A percentile compares a stretch with the other conserved stretches of the same genome.
phyloP scores from a whole-genome alignment of 2,797 vertebrate genomes.

The Poliocrania exsul region DNA sequence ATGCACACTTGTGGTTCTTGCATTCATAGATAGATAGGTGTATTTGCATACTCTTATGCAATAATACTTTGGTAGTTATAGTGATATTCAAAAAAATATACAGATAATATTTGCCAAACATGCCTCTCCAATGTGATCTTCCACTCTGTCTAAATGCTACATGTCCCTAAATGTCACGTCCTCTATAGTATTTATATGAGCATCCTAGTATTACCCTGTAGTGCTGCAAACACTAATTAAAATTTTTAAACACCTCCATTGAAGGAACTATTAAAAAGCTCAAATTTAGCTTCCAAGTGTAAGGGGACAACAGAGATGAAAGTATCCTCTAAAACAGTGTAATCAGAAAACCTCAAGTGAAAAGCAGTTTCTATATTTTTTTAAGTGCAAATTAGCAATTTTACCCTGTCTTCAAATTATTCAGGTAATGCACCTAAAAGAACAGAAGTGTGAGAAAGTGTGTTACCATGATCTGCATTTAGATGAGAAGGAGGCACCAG shows the following conservation, averaged over 20 bases:
- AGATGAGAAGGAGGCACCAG: constrained; percentile 73
- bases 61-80: neutral
- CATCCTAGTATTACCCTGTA: neutral
- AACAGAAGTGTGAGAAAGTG: neutral
- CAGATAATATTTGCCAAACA: neutral
- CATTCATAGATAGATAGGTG: neutral
- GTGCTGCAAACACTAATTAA: neutral
- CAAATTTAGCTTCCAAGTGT: neutral
- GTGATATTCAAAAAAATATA: neutral
- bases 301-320: neutral
- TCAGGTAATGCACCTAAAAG: neutral
- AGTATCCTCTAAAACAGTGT: neutral
- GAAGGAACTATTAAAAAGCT: neutral
- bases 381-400: neutral
- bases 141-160: neutral
- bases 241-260: neutral
- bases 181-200: neutral
- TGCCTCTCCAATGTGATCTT: neutral
- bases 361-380: neutral
- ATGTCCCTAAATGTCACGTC: neutral
- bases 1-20: neutral
- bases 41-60: neutral
- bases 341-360: neutral
- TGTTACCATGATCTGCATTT: constrained; percentile 78
- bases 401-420: neutral